Evolutionary conservation across 2,888 invertebrate genomes (phyloP), one percentile per base, ranked within the genome.

Genomic region (Pogonocherus hispidulus): DNA sequence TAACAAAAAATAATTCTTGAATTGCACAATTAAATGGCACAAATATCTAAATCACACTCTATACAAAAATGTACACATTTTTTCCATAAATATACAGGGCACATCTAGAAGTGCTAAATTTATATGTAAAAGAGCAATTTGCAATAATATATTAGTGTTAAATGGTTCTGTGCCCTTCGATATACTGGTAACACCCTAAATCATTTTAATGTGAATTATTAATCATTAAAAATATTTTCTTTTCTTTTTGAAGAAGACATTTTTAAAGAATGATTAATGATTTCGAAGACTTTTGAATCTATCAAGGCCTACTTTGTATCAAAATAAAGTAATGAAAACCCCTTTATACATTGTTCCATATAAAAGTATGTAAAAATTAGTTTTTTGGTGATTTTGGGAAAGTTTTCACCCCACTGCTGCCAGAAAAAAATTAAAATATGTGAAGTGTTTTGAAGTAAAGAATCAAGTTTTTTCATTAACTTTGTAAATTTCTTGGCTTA

Each of bases 41-140:
- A 63, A 60, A 66, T 65, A 70, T 41, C 59, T 67, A 67, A 63
- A 60, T 71, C 70, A 73, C 73, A 69, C 70, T 69, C 72, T 74
- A 73, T 74, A 74, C 74, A 73, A 72, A 72, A 76, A 75, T 74
- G 71, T 77, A 76, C 74, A 74, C 54, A 44, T 62, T 65, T 56
- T 37, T 14, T 37, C 59, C 49, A 49, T 20, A 47, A 57, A 51
- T 62, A 49, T 62, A 62, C 62, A 62, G 62, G 62, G 51, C 11
- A 5, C 32, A 51, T 37, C 49, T 19, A 35, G 32, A 23, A 14
- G 14, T 16, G 46, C 18, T 16, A 14, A 16, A 5, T 41, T 41
- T 41, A 41, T 1, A 41, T 16, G 41, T 14, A 14, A 41, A 41
- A 41, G 41, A 41, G 41, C 16, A 41, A 41, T 41, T 41, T 41